A percentile compares a stretch with the other conserved stretches of the same genome.
Conservation (phyloP, 2,888 invertebrate species). For the Melanchra persicariae region DNA sequence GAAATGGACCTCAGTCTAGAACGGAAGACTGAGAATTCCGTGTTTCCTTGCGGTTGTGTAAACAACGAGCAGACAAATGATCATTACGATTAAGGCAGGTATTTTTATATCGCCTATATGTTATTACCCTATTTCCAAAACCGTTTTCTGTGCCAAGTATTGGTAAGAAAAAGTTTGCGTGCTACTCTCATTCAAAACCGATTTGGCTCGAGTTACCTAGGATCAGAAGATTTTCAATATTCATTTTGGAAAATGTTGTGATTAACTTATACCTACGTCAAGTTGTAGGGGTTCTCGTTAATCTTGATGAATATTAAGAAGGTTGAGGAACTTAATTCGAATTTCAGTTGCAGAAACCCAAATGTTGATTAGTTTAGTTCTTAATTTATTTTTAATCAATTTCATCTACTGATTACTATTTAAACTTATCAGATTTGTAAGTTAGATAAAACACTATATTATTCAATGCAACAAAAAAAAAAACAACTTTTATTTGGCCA, state of each 20-base stretch:
- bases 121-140: slow-evolving; percentile 38
- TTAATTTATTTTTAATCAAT: too few relatives aligned
- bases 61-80: slow-evolving; percentile 57
- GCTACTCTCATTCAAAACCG: slow-evolving; percentile 60
- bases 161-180: slow-evolving; percentile 49
- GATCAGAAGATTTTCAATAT: slow-evolving; percentile 54
- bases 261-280: neutral
- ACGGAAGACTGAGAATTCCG: slow-evolving; percentile 79
- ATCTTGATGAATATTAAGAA: slow-evolving; percentile 29
- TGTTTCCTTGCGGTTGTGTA: slow-evolving; percentile 62
- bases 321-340: neutral
- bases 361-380: too few relatives aligned
- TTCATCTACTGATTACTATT: too few relatives aligned
- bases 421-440: too few relatives aligned
- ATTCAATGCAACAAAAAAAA: too few relatives aligned
- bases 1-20: slow-evolving; percentile 81
- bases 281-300: neutral
- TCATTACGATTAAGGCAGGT: slow-evolving; percentile 55
- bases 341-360: too few relatives aligned
- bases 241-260: slow-evolving; percentile 29
- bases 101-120: slow-evolving; percentile 45
- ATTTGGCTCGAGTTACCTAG: slow-evolving; percentile 62
- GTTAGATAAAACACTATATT: too few relatives aligned
- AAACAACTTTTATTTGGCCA: too few relatives aligned
- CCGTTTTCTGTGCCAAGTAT: slow-evolving; percentile 55